phyloP scores from a whole-genome alignment of 2,888 invertebrate species.

The Thelaira solivaga region DNA sequence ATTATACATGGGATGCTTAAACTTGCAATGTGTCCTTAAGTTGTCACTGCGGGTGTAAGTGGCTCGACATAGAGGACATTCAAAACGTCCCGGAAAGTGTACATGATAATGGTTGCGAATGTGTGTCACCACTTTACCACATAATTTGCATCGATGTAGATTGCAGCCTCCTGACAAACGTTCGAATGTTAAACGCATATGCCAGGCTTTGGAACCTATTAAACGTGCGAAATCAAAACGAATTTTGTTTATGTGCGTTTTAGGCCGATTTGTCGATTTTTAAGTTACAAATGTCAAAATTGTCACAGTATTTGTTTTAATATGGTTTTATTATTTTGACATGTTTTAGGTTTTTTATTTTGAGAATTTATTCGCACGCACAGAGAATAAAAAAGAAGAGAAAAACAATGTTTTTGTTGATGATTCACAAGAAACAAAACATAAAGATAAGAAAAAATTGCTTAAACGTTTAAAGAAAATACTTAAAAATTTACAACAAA shows the following conservation, averaged over 20 bases:
- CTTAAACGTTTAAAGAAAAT: constrained; percentile 47
- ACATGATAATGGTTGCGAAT: constrained; percentile 96
- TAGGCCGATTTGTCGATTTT: constrained; percentile 22
- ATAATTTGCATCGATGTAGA: constrained; percentile 95
- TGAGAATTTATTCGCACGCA: constrained; percentile 70
- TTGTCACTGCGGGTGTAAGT: constrained; percentile 95
- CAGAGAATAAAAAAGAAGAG: constrained; percentile 76
- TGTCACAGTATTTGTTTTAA: constrained; percentile 58
- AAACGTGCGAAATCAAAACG: constrained; percentile 67
- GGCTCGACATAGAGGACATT: constrained; percentile 93
- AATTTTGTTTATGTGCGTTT: background rate
- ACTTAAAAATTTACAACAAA: constrained; percentile 51
- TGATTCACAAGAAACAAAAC: constrained; percentile 76
- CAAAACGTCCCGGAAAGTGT: constrained; percentile 94
- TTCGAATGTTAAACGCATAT: constrained; percentile 96
- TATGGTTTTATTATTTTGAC: constrained; percentile 41
- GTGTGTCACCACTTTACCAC: constrained; percentile 96
- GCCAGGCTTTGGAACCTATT: constrained; percentile 96
- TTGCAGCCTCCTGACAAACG: constrained; percentile 94
- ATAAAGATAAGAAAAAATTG: constrained; percentile 57
- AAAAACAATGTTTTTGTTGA: constrained; percentile 77
- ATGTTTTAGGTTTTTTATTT: constrained; percentile 56
- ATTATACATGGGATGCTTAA: constrained; percentile 92
- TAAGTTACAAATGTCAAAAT: constrained; percentile 26
- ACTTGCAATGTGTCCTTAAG: constrained; percentile 94